These are phyloP conservation scores for Campaea margaritaria DNA, from an alignment of 2,888 invertebrate genomes.

Conservation along the genomic window DNA sequence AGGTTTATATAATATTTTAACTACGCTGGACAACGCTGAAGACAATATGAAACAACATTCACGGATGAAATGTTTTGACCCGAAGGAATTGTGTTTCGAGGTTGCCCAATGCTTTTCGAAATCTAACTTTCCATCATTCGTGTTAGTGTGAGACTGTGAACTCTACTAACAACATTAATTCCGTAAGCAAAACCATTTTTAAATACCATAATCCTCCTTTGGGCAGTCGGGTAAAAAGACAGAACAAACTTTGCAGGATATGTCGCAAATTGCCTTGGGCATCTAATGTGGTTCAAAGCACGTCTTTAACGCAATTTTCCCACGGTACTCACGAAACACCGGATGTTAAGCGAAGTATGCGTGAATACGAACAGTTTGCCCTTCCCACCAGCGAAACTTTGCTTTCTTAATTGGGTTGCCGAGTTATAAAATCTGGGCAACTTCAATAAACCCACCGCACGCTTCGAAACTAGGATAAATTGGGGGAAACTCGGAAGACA, in stretches of 20 bases:
- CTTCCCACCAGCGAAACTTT: constrained; percentile 27
- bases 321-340: constrained; percentile 24
- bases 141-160: too few relatives aligned
- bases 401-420: constrained; percentile 43
- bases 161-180: too few relatives aligned
- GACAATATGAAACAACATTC: too few relatives aligned
- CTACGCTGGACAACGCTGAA: too few relatives aligned
- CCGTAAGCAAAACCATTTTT: too few relatives aligned
- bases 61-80: too few relatives aligned
- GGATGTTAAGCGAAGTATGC: constrained; percentile 32
- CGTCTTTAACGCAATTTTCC: constrained; percentile 19
- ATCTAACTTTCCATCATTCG: too few relatives aligned
- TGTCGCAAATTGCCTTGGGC: constrained; percentile 4
- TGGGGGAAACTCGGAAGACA: constrained; percentile 31
- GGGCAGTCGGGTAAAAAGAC: neutral
- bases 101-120: too few relatives aligned
- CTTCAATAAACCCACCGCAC: constrained; percentile 38
- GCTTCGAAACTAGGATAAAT: constrained; percentile 33
- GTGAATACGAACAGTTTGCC: constrained; percentile 39
- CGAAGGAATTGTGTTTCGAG: too few relatives aligned
- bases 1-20: too few relatives aligned
- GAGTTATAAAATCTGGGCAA: constrained; percentile 38
- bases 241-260: neutral
- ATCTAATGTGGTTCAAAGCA: neutral
- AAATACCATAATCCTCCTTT: too few relatives aligned